Evolutionary conservation across 2,888 invertebrate genomes (phyloP).

Genomic region (Meteorus colon): DNA sequence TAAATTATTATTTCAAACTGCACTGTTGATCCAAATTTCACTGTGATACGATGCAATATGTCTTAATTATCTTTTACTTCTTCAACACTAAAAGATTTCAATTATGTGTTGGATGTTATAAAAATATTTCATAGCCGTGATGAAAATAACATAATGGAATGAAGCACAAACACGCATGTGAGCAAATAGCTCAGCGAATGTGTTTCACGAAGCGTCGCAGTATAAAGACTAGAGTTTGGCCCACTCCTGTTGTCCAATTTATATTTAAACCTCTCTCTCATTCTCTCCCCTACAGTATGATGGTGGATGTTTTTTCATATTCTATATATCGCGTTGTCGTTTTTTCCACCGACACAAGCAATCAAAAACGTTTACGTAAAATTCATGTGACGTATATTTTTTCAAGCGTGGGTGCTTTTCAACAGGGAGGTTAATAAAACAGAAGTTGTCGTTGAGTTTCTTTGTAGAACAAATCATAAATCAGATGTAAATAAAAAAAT

Average conservation of each 20-base stretch:
- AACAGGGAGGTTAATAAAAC: slow-evolving; percentile 6
- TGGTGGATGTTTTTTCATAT: slow-evolving; percentile 27
- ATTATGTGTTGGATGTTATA: background rate
- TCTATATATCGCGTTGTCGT: background rate
- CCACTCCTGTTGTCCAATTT: slow-evolving; percentile 65
- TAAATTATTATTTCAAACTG: background rate
- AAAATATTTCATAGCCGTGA: background rate
- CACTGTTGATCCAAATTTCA: background rate
- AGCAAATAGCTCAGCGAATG: slow-evolving; percentile 13
- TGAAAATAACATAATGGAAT: background rate
- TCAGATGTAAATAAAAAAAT: background rate
- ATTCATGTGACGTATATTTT: slow-evolving; percentile 33
- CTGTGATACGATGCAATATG: background rate
- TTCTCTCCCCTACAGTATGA: background rate
- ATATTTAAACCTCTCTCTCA: slow-evolving; percentile 68
- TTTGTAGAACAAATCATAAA: slow-evolving; percentile 10
- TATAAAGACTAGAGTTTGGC: slow-evolving; percentile 68
- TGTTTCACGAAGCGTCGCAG: slow-evolving; percentile 65
- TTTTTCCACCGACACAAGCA: background rate
- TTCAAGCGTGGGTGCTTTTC: slow-evolving; percentile 29
- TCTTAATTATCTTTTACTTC: background rate
- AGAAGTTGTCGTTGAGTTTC: slow-evolving; percentile 14
- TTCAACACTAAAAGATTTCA: background rate
- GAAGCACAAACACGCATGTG: slow-evolving; percentile 27
- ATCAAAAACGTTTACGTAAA: slow-evolving; percentile 29